Evolutionary conservation across 2,888 invertebrate species (phyloP), one percentile per base, ranked within the genome.

Genomic region (Lumbricus terrestris): DNA sequence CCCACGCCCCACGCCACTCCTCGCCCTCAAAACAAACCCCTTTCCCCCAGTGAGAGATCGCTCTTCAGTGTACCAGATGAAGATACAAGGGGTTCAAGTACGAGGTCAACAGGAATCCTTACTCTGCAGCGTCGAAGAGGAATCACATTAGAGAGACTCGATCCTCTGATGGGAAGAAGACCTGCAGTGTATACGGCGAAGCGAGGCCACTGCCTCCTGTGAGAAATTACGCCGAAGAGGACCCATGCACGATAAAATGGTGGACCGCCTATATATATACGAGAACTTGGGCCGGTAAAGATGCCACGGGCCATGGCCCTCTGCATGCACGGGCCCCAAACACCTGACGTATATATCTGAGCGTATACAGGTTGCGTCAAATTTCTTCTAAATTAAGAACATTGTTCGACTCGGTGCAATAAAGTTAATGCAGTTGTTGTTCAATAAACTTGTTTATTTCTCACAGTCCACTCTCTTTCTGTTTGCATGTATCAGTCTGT

Each of bases 41-140:
- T n/a, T 11, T n/a, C 69, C 69, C 69, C n/a, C n/a, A 69, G 69
- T 69, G 69, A 29, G 29, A 69, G 69, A 69, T 69, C 69, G 29
- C 69, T 69, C 69, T 69, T 69, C 69, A 69, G 69, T n/a, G n/a
- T n/a, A 69, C 69, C 69, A 69, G 69, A 69, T 69, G 69, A 69
- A 69, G 69, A 69, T n/a, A 69, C 69, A 11, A 69, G n/a, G 47
- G 69, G 69, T 29, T 69, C 69, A 69, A 69, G 69, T 69, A 69
- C 16, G 69, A 69, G 69, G 69, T 69, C 69, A 69, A 69, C 2
- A n/a, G 69, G 29, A n/a, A 69, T n/a, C n/a, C n/a, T 29, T 16
- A 8, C 11, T 69, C 5, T 16, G n/a, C 69, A n/a, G 69, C 69
- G n/a, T 13, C 18, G 1, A 3, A 69, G n/a, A n/a, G n/a, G 69